Evolutionary conservation across 1,140 invertebrate genomes (phyloP).

Genomic region (Druon quercuslanigerum): DNA sequence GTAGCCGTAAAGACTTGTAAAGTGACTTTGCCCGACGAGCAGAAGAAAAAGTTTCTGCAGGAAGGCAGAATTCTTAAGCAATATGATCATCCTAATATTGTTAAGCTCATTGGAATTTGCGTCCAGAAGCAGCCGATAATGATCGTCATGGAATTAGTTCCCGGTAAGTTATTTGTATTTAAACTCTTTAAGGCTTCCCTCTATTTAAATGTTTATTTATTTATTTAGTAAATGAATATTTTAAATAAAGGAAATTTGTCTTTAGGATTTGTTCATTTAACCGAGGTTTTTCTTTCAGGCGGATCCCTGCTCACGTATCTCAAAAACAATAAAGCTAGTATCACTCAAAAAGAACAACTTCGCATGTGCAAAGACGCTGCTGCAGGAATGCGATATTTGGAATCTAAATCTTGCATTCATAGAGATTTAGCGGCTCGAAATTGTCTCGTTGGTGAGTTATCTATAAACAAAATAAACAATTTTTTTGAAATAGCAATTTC

Average conservation of each 20-base stretch:
- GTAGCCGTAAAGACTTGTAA: constrained; percentile 98
- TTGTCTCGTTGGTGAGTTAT: constrained; percentile 87
- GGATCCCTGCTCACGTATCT: constrained; percentile 93
- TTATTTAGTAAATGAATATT: background rate
- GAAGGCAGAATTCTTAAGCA: constrained; percentile 97
- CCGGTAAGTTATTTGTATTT: constrained; percentile 77
- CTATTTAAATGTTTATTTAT: background rate
- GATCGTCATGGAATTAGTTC: constrained; percentile 99
- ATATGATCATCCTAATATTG: constrained; percentile 97
- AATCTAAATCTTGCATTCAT: constrained; percentile 97
- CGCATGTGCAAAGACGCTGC: constrained; percentile 96
- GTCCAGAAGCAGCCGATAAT: constrained; percentile 98
- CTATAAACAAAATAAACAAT: background rate
- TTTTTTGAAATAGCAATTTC: background rate
- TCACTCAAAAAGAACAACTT: constrained; percentile 85
- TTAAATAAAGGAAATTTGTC: background rate
- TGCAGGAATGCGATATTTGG: constrained; percentile 96
- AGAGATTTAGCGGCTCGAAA: constrained; percentile 96
- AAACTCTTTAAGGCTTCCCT: background rate
- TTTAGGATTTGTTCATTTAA: background rate
- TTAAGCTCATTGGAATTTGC: constrained; percentile 97
- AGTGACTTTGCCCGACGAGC: constrained; percentile 94
- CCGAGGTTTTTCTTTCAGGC: constrained; percentile 77
- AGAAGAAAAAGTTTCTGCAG: constrained; percentile 96
- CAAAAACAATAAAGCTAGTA: constrained; percentile 82